These are phyloP conservation scores for Dendrolimus kikuchii DNA, from an alignment of 1,140 invertebrate genomes.

Conservation along the genomic window DNA sequence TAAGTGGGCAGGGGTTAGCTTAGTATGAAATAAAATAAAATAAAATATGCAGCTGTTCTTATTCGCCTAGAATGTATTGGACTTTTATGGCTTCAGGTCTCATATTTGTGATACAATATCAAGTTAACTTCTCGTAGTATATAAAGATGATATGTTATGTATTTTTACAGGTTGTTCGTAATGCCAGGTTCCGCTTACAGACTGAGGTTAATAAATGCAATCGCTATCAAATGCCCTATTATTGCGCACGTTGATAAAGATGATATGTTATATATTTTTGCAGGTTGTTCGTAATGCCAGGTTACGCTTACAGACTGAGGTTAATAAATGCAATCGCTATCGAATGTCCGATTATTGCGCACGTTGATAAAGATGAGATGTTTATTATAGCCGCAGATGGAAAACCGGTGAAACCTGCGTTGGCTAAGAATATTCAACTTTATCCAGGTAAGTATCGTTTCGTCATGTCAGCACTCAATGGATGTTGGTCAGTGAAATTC, in stretches of 20 bases:
- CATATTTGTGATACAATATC: neutral
- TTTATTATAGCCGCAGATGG: constrained; percentile 85
- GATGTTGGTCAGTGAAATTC: too few species aligned
- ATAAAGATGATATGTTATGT: too few species aligned
- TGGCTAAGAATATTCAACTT: constrained; percentile 40
- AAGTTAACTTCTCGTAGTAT: constrained; percentile 9
- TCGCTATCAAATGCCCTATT: constrained; percentile 89
- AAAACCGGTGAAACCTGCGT: constrained; percentile 71
- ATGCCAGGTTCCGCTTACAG: constrained; percentile 81
- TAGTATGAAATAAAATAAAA: too few species aligned
- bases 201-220: constrained; percentile 88
- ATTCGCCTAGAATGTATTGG: neutral
- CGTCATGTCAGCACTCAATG: too few species aligned
- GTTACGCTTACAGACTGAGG: constrained; percentile 82
- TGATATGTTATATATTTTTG: constrained; percentile 69
- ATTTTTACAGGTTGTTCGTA: constrained; percentile 46
- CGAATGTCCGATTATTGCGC: constrained; percentile 88
- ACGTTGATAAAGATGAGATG: constrained; percentile 85
- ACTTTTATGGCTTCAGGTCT: too few species aligned
- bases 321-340: constrained; percentile 89
- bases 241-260: constrained; percentile 86
- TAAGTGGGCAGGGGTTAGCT: too few species aligned
- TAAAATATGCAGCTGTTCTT: too few species aligned
- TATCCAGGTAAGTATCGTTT: constrained; percentile 45
- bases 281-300: constrained; percentile 72